Evolutionary conservation across 1,140 invertebrate genomes (phyloP), one percentile per base, ranked within the genome.

Genomic region (Palaemon carinicauda): DNA sequence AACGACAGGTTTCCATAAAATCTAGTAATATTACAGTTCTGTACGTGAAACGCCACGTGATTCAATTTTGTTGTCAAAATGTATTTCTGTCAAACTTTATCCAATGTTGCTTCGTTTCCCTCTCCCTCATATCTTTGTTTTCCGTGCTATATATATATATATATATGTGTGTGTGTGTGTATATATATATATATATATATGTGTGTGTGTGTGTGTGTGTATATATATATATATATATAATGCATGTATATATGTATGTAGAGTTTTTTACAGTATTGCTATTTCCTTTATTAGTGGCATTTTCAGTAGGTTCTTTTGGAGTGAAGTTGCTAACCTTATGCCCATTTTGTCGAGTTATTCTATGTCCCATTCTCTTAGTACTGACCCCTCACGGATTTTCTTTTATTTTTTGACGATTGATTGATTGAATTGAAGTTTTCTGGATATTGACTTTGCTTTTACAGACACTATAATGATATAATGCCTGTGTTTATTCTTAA

Each of bases 131-230:
- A 19, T 80, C 77, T 56, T 53, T 80, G 52, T n/a, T n/a, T n/a
- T n/a, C n/a, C n/a, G n/a, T n/a, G n/a, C n/a, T 24, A 80, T 65
- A 50, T 21, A 65, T 50, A 65, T 29, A 80, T 54, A 80, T 29
- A 80, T 80, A 54, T 56, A 80, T 80, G 31, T 56, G 56, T 80
- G 56, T 27, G 56, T 80, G 56, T 56, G 56, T 80, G 56, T 29
- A 54, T 56, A 80, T 27, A 54, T 29, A 54, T 60, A 60, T 60
- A 80, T 60, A 80, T 60, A 80, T 60, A 80, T 60, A 80, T 33
- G 56, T 60, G 56, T 60, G 56, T 60, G 56, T 15, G 15, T 56
- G 15, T 69, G 24, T 69, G 24, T 69, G 24, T 69, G 24, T 69
- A 69, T 69, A 69, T 69, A 69, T 69, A 69, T 69, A 24, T 24